Percentiles rank a stretch among this genome's conserved stretches.
These are phyloP conservation scores for Rhinichthys osculus DNA, from an alignment of 2,797 vertebrate genomes.

Conservation along the genomic window DNA sequence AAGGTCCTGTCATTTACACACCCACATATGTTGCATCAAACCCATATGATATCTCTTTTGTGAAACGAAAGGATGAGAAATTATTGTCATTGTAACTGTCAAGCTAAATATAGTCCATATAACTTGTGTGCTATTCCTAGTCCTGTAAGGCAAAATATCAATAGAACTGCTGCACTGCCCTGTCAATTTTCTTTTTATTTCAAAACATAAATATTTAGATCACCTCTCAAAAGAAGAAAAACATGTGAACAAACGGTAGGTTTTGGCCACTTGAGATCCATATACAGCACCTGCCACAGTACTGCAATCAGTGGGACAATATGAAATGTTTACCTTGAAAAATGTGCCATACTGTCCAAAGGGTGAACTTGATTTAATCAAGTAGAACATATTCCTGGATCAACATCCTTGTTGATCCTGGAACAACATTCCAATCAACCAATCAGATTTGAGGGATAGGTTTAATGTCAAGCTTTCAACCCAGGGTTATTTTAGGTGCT, in stretches of 20 bases:
- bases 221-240: neutral
- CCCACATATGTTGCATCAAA: neutral
- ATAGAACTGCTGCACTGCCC: neutral
- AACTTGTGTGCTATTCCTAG: neutral
- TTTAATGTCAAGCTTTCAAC: too few species aligned
- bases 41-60: neutral
- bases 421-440: too few species aligned
- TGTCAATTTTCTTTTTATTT: neutral
- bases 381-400: too few species aligned
- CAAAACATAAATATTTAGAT: neutral
- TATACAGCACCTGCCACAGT: neutral
- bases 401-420: too few species aligned
- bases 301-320: neutral
- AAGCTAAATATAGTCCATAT: slow-evolving; percentile 1
- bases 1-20: neutral
- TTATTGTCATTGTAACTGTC: neutral
- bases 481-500: too few species aligned
- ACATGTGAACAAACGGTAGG: neutral
- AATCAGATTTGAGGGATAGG: too few species aligned
- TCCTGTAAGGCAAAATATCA: neutral
- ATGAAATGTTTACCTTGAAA: neutral
- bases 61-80: neutral
- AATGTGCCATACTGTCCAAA: neutral
- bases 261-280: neutral
- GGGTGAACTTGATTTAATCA: too few species aligned